These are phyloP conservation scores for Lasioglossum baleicum DNA, from an alignment of 1,140 invertebrate species.

Conservation along the genomic window DNA sequence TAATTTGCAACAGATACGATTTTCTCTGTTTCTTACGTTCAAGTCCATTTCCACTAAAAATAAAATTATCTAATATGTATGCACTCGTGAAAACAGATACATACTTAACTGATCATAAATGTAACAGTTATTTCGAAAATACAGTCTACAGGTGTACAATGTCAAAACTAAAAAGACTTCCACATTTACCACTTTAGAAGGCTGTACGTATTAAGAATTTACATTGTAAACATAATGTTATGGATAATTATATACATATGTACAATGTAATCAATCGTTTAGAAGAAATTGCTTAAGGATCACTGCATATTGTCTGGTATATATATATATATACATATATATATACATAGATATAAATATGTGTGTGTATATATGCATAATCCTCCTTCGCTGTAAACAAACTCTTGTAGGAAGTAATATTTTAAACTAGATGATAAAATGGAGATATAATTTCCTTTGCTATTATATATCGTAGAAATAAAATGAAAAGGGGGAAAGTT, in stretches of 20 bases:
- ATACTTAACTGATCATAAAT: constrained; percentile 37
- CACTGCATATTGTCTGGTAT: constrained; percentile 25
- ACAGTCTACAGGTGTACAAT: constrained; percentile 10
- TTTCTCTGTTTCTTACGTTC: not conserved
- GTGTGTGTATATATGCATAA: constrained; percentile 44
- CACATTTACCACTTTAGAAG: constrained; percentile 32
- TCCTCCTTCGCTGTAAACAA: constrained; percentile 56
- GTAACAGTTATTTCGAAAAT: constrained; percentile 26
- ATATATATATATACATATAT: constrained; percentile 35
- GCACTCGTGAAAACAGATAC: constrained; percentile 25
- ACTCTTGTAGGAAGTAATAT: constrained; percentile 36
- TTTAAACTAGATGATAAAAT: constrained; percentile 24
- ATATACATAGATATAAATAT: too few relatives aligned
- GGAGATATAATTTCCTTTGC: constrained; percentile 20
- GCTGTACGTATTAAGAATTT: constrained; percentile 26
- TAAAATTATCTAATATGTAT: constrained; percentile 18
- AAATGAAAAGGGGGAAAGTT: constrained; percentile 38
- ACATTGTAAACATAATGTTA: constrained; percentile 19
- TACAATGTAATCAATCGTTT: constrained; percentile 16
- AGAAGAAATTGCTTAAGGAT: constrained; percentile 28
- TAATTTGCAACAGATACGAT: not conserved
- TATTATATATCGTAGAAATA: constrained; percentile 32
- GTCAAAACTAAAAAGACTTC: constrained; percentile 22
- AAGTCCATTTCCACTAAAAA: constrained; percentile 14
- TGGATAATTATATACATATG: not conserved